A percentile compares a stretch with the other conserved stretches of the same genome.
Evolutionary conservation across 2,797 vertebrate species (phyloP).

Genomic region (Xerus rutilus): DNA sequence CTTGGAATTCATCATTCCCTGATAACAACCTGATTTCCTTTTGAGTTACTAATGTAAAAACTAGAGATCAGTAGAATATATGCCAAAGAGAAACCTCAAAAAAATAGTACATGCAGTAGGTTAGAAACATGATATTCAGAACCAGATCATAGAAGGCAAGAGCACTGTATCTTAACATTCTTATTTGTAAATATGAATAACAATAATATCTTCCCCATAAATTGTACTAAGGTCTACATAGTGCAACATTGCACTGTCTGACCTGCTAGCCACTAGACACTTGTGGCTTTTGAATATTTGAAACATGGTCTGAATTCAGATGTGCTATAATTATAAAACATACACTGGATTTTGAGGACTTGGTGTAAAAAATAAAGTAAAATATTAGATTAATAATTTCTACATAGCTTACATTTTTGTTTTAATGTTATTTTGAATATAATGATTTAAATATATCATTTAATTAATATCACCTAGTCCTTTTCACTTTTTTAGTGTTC

Average conservation of each 20-base stretch:
- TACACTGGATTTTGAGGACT: background rate
- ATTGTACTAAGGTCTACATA: background rate
- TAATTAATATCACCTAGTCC: background rate
- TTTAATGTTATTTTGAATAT: background rate
- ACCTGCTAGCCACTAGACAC: background rate
- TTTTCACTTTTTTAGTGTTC: background rate
- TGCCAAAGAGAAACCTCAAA: background rate
- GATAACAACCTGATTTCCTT: background rate
- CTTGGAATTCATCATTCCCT: background rate
- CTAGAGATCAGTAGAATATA: background rate
- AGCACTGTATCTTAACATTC: background rate
- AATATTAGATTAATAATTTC: background rate
- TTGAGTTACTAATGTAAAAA: background rate
- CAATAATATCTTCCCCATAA: background rate
- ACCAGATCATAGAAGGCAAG: background rate
- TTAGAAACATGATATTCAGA: background rate
- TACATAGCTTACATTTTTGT: background rate
- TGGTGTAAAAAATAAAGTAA: background rate
- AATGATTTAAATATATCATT: background rate
- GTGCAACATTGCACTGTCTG: background rate
- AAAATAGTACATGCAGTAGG: no score
- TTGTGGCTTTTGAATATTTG: background rate
- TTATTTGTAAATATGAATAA: background rate
- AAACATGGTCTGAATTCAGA: background rate
- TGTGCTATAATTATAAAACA: background rate